Base-by-base conservation (phyloP, 2,888 invertebrate species). In the Nomada hirtipes region DNA sequence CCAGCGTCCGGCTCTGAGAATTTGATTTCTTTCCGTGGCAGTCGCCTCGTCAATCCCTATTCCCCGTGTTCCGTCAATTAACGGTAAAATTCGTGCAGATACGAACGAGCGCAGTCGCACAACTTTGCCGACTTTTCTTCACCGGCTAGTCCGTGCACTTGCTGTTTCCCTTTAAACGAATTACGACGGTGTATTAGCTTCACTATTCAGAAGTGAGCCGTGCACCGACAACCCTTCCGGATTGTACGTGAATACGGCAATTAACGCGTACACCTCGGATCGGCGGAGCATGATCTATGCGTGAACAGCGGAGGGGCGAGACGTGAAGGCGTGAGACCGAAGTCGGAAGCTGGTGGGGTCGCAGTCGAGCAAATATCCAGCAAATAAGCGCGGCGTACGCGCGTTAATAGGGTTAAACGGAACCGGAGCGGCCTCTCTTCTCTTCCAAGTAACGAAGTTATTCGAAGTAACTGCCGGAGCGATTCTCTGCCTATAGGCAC, bases 141-240 rank as follows among this genome's bases (percentile, higher is more conserved):
- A 11, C 47, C 73, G 77, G 70, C 79, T 76, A 84, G 82, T 84
- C 86, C 80, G 74, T 55, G 84, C 86, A 85, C 88, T 88, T 88
- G 77, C 86, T 78, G 81, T 82, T 82, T 86, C 82, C 84, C 76
- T 86, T 85, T 93, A 93, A 93, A 86, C 89, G 90, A 89, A 93
- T 93, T 93, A 93, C 90, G 86, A 88, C 86, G 91, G 88, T 91
- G 91, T 92, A 93, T 93, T 93, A 93, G 93, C 92, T 91, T 87
- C 92, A 92, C 93, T 92, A 93, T 93, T 93, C 93, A 93, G 89
- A 88, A 83, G 88, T 78, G 78, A 80, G 76, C 69, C 86, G 75
- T 53, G 85, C 68, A 86, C 75, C 78, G 76, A 85, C 87, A 93
- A 92, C 93, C 93, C 93, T 92, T 93, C 90, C 89, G 90, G 89